phyloP scores from a whole-genome alignment of 2,888 invertebrate genomes.

The Thalpophila matura region DNA sequence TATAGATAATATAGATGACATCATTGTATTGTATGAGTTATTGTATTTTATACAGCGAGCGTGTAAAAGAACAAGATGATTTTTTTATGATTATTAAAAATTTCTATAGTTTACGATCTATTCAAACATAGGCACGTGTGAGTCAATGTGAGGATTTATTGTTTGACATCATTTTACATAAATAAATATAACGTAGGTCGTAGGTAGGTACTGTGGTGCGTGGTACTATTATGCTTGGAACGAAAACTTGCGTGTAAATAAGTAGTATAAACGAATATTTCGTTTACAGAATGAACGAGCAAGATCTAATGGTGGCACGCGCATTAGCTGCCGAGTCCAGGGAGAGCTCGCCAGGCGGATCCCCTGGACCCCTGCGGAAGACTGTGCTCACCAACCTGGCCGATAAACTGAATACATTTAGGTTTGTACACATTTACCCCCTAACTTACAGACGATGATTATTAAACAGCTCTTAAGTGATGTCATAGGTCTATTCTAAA shows the following conservation, averaged over 20 bases:
- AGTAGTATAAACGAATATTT: not conserved
- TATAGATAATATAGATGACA: too few species aligned
- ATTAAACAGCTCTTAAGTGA: too few species aligned
- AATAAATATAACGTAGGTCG: slow-evolving; percentile 23
- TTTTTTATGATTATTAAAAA: slow-evolving; percentile 6
- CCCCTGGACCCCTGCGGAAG: slow-evolving; percentile 92
- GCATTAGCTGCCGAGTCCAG: slow-evolving; percentile 92
- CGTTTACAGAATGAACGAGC: slow-evolving; percentile 92
- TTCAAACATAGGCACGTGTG: slow-evolving; percentile 6
- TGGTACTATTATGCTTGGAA: too few species aligned
- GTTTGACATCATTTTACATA: slow-evolving; percentile 9
- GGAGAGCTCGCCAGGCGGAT: slow-evolving; percentile 90
- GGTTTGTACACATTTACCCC: slow-evolving; percentile 81
- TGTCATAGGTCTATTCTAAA: too few species aligned
- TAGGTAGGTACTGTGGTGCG: too few species aligned
- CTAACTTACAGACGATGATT: too few species aligned
- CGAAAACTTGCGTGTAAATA: too few species aligned
- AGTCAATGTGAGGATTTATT: not conserved
- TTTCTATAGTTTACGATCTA: not conserved
- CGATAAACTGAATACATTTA: slow-evolving; percentile 93
- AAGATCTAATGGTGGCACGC: slow-evolving; percentile 93
- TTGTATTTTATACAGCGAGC: not conserved
- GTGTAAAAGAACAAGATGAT: not conserved
- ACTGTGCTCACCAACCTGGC: slow-evolving; percentile 91
- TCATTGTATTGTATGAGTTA: not conserved